These are phyloP conservation scores for Ageneiosus marmoratus DNA, from an alignment of 2,113 vertebrate genomes.

Conservation along the genomic window DNA sequence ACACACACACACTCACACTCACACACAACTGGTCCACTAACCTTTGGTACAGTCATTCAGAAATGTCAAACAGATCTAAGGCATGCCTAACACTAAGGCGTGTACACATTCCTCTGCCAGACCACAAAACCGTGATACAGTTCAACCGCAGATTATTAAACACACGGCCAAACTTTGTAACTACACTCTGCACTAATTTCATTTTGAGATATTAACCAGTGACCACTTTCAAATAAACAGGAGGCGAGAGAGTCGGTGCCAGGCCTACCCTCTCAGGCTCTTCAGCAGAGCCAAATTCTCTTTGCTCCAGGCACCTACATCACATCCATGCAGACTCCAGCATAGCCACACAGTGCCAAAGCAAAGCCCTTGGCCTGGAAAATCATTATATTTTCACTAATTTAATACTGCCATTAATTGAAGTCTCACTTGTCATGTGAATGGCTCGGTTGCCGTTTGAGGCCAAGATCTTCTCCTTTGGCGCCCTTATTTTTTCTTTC, in stretches of 20 bases:
- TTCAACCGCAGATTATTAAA: conserved; percentile 21
- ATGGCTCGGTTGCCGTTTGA: not conserved
- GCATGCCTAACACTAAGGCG: not conserved
- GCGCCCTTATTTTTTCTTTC: conserved; percentile 27
- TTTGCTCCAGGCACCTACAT: not conserved
- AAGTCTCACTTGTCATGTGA: not conserved
- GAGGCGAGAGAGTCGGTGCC: not conserved
- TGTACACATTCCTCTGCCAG: conserved; percentile 14
- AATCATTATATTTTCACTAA: not conserved
- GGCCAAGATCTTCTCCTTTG: not conserved
- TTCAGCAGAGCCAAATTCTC: not conserved
- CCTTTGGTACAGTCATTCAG: conserved; percentile 48
- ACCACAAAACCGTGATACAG: not conserved
- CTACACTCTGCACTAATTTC: conserved; percentile 33
- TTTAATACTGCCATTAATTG: conserved; percentile 3
- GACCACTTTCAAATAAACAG: conserved; percentile 1
- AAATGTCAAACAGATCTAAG: conserved; percentile 1
- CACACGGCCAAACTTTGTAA: conserved; percentile 8
- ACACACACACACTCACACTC: conserved; percentile 36
- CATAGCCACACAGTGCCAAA: not conserved
- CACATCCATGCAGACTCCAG: not conserved
- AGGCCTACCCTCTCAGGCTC: not conserved
- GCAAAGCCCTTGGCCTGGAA: conserved; percentile 38
- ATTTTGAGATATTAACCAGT: conserved; percentile 24
- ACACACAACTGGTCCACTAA: conserved; percentile 52